Evolutionary conservation across 2,797 vertebrate species (phyloP).

Genomic region (Arrhamphus sclerolepis): DNA sequence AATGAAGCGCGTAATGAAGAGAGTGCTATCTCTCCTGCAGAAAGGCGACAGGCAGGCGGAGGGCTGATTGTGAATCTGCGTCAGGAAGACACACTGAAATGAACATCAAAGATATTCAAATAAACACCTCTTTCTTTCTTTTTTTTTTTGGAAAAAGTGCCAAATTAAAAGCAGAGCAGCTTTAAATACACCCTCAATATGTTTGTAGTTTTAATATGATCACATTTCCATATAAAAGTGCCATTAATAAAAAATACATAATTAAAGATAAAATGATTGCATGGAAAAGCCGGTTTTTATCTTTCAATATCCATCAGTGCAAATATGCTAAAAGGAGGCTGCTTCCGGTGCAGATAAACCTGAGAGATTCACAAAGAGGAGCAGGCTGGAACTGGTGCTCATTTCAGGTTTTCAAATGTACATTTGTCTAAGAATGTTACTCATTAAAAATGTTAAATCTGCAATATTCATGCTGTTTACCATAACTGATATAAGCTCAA

Average conservation of each 20-base stretch:
- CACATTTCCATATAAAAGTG: conserved; percentile 74
- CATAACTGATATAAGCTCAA: too few relatives aligned
- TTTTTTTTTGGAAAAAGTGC: conserved; percentile 43
- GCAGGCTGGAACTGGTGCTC: conserved; percentile 18
- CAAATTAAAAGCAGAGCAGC: conserved; percentile 63
- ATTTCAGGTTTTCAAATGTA: conserved; percentile 17
- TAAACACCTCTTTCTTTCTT: conserved; percentile 45
- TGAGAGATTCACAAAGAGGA: conserved; percentile 28
- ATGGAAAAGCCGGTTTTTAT: conserved; percentile 59
- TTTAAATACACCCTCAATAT: conserved; percentile 64
- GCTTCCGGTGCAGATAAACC: conserved; percentile 69
- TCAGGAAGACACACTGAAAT: conserved; percentile 68
- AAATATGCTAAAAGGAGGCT: conserved; percentile 69
- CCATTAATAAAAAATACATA: conserved; percentile 73
- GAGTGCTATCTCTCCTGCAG: conserved; percentile 73
- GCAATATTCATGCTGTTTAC: background rate
- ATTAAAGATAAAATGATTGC: conserved; percentile 81
- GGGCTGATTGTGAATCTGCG: conserved; percentile 62
- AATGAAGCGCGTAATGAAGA: conserved; percentile 79
- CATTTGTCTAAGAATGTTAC: conserved; percentile 4
- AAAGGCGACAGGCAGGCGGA: conserved; percentile 59
- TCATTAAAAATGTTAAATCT: accelerated
- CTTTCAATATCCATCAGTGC: conserved; percentile 67
- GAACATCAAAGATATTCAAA: conserved; percentile 80
- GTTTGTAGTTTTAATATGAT: conserved; percentile 57